A percentile compares a stretch with the other conserved stretches of the same genome.
These are phyloP conservation scores for Cerastis rubricosa DNA, from an alignment of 2,888 invertebrate genomes.

Conservation along the genomic window DNA sequence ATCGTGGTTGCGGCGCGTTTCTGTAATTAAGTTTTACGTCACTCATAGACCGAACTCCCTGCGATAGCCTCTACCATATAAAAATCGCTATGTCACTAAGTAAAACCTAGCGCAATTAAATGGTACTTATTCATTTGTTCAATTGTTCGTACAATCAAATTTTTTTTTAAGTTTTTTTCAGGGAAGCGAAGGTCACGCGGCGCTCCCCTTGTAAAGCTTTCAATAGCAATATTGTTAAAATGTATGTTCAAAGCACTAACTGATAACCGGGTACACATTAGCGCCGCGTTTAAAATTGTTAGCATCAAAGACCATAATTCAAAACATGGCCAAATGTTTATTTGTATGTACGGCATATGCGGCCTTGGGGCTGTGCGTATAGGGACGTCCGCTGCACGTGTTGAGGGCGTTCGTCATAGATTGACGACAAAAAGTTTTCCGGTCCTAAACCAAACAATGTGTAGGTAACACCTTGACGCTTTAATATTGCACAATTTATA, in stretches of 20 bases:
- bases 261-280: slow-evolving; percentile 28
- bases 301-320: slow-evolving; percentile 48
- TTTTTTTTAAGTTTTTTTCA: slow-evolving; percentile 22
- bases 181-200: background rate
- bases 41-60: slow-evolving; percentile 87
- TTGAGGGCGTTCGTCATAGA: slow-evolving; percentile 69
- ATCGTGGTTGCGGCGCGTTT: slow-evolving; percentile 84
- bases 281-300: slow-evolving; percentile 27
- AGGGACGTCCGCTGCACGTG: slow-evolving; percentile 79
- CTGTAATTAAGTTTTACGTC: slow-evolving; percentile 90
- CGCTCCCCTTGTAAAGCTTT: slow-evolving; percentile 23
- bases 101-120: slow-evolving; percentile 69
- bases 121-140: slow-evolving; percentile 59
- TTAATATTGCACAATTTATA: slow-evolving; percentile 26
- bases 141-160: slow-evolving; percentile 42
- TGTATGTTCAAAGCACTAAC: background rate
- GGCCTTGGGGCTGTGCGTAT: slow-evolving; percentile 77
- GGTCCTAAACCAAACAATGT: slow-evolving; percentile 63
- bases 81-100: slow-evolving; percentile 84
- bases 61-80: slow-evolving; percentile 86
- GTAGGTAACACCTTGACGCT: slow-evolving; percentile 40
- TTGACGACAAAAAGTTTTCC: slow-evolving; percentile 73
- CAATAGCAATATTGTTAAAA: slow-evolving; percentile 16
- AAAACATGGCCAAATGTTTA: slow-evolving; percentile 68
- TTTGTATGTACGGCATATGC: slow-evolving; percentile 76